Percentiles rank a stretch among this genome's conserved stretches.
phyloP scores from a whole-genome alignment of 2,888 invertebrate genomes.

The Cephus pulcher region DNA sequence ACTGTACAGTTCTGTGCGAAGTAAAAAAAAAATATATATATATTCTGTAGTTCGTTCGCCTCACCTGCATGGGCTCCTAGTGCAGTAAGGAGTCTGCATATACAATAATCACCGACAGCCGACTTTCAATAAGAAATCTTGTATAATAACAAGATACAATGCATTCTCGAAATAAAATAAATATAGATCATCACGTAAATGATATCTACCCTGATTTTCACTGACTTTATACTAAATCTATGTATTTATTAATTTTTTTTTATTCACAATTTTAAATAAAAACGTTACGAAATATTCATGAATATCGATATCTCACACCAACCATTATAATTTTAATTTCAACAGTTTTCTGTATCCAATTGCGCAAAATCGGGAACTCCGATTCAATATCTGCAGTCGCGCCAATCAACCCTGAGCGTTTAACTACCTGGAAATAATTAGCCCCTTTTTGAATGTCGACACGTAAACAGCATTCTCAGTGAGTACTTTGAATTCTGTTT shows the following conservation, averaged over 20 bases:
- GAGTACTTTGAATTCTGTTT: not conserved
- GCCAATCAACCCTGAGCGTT: conserved; percentile 42
- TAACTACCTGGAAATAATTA: conserved; percentile 45
- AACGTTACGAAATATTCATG: not conserved
- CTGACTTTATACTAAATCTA: too few species aligned
- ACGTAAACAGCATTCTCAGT: not conserved
- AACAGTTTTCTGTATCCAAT: conserved; percentile 14
- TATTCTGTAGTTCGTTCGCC: not conserved
- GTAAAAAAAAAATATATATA: not conserved
- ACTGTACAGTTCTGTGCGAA: not conserved
- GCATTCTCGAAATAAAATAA: too few species aligned
- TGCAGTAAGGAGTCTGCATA: too few species aligned
- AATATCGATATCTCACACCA: conserved; percentile 46
- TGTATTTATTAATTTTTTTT: too few species aligned
- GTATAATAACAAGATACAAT: too few species aligned
- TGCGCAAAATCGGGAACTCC: conserved; percentile 34
- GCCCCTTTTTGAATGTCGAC: conserved; percentile 17
- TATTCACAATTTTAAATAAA: not conserved
- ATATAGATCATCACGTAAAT: too few species aligned
- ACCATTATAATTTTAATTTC: conserved; percentile 50
- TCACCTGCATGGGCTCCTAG: too few species aligned
- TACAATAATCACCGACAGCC: too few species aligned
- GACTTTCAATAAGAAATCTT: too few species aligned
- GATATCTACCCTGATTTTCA: too few species aligned
- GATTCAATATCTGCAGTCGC: conserved; percentile 44